phyloP scores from a whole-genome alignment of 1,140 invertebrate genomes.

The Drosophila lacertosa region DNA sequence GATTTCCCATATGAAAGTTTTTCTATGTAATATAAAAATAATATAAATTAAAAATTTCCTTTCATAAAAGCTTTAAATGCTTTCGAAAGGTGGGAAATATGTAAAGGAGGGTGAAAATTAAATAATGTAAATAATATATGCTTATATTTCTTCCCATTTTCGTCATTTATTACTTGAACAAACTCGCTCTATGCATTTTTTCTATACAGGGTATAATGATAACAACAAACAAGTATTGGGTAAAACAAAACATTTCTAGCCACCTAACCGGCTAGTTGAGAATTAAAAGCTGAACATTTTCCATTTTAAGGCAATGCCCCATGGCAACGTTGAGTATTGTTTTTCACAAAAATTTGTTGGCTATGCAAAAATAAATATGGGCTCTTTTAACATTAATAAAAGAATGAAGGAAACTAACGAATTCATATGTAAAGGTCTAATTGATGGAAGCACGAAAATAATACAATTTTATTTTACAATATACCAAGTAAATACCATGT shows the following conservation, averaged over 20 bases:
- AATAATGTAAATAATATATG: no score
- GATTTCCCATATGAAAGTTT: no score
- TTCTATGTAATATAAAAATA: not conserved
- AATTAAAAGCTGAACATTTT: slow-evolving; percentile 1
- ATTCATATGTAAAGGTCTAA: not conserved
- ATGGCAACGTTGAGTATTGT: not conserved
- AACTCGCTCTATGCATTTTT: no score
- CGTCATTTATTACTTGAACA: no score
- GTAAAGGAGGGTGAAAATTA: no score
- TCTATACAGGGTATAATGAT: not conserved
- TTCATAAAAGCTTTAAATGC: no score
- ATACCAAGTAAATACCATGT: no score
- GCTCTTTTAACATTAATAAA: no score
- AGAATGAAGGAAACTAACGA: no score
- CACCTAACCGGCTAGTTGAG: not conserved
- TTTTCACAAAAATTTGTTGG: slow-evolving; percentile 1
- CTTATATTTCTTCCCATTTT: no score
- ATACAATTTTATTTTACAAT: no score
- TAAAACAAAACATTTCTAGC: slow-evolving; percentile 10
- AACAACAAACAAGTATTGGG: not conserved
- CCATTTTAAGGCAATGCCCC: not conserved
- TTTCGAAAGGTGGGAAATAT: no score
- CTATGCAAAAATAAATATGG: not conserved
- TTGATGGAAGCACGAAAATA: not conserved
- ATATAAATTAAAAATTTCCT: not conserved